A percentile compares a stretch with the other conserved stretches of the same genome.
phyloP scores from a whole-genome alignment of 2,113 vertebrate species.

The Nesoenas mayeri region DNA sequence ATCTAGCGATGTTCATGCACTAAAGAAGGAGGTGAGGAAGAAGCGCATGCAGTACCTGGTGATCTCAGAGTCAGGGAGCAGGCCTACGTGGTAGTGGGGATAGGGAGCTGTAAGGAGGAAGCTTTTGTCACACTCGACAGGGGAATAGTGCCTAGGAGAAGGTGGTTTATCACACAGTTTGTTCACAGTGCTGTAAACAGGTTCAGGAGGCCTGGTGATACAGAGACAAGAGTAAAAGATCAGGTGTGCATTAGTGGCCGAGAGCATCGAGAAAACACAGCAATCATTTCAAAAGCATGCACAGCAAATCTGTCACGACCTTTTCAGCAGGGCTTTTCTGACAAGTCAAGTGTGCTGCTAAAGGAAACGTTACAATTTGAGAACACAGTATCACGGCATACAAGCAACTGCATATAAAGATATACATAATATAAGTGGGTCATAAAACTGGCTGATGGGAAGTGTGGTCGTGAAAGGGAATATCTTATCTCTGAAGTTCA shows the following conservation, averaged over 20 bases:
- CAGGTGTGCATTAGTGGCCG: constrained; percentile 51
- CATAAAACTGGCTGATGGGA: background rate
- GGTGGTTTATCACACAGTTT: constrained; percentile 96
- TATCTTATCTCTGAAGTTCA: background rate
- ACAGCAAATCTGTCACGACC: background rate
- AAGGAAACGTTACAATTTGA: background rate
- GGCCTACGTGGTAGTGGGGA: constrained; percentile 92
- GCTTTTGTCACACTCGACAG: constrained; percentile 94
- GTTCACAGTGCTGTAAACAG: constrained; percentile 99
- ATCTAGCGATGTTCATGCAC: constrained; percentile 57
- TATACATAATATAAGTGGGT: background rate
- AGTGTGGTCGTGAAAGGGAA: background rate
- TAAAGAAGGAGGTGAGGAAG: constrained; percentile 71
- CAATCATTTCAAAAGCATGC: constrained; percentile 55
- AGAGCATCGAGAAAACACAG: background rate
- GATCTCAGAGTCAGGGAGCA: constrained; percentile 93
- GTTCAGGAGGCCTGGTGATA: constrained; percentile 92
- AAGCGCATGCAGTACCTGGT: constrained; percentile 89
- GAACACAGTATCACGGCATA: background rate
- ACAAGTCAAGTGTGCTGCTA: constrained; percentile 11
- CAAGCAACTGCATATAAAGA: background rate
- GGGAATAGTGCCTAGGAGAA: constrained; percentile 95
- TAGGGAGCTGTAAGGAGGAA: constrained; percentile 92
- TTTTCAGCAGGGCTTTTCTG: background rate
- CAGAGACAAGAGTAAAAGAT: constrained; percentile 77